These are phyloP conservation scores for Orbicella faveolata DNA, from an alignment of 64 coral and sea anemone species.

Conservation along the genomic window DNA sequence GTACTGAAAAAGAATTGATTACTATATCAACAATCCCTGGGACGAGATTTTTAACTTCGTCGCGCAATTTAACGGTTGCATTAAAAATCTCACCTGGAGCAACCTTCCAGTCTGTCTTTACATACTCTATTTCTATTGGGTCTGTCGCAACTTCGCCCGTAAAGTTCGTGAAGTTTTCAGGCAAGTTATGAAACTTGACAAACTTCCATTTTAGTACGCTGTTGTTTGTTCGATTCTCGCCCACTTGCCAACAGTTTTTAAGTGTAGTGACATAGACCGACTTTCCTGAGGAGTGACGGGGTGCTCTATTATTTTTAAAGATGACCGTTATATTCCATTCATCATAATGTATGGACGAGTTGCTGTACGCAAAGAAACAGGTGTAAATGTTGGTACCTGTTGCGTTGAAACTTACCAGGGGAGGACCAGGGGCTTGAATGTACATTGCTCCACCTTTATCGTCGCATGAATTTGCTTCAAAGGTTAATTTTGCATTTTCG, in stretches of 20 bases:
- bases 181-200: slow-evolving; percentile 41
- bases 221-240: slow-evolving; percentile 52
- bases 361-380: slow-evolving; percentile 77
- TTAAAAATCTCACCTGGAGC: slow-evolving; percentile 75
- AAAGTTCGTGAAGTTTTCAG: slow-evolving; percentile 31
- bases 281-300: slow-evolving; percentile 34
- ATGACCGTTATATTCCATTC: slow-evolving; percentile 63
- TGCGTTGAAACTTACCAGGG: slow-evolving; percentile 69
- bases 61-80: slow-evolving; percentile 56
- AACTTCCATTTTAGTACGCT: slow-evolving; percentile 67
- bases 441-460: slow-evolving; percentile 80
- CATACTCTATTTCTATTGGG: slow-evolving; percentile 53
- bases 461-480: slow-evolving; percentile 54
- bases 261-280: slow-evolving; percentile 75
- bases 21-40: slow-evolving; percentile 64
- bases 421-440: slow-evolving; percentile 65
- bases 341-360: slow-evolving; percentile 36
- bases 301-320: slow-evolving; percentile 50
- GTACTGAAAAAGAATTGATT: background rate
- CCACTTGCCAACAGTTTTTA: slow-evolving; percentile 49
- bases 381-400: slow-evolving; percentile 44
- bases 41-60: slow-evolving; percentile 61
- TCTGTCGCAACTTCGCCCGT: slow-evolving; percentile 58
- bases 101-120: slow-evolving; percentile 58
- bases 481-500: slow-evolving; percentile 38